Evolutionary conservation across 2,797 vertebrate genomes (phyloP), one percentile per base, ranked within the genome.

Genomic region (Enteromius viviparus): DNA sequence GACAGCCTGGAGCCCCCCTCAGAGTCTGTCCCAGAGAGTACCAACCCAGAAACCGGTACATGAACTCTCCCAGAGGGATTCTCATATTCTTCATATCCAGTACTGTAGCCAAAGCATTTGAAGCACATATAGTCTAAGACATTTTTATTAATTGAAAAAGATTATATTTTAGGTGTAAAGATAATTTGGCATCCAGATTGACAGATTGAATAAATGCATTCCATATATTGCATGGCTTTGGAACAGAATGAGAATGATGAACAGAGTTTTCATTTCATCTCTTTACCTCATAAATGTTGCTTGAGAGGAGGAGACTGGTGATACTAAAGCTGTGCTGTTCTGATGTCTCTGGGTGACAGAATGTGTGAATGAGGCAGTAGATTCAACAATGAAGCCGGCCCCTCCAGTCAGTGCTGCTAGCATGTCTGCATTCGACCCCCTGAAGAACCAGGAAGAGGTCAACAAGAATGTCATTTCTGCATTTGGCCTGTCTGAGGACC

Each of bases 401-500:
- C 95, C 95, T 87, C 98, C 99, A 60, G 98, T 99, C 89, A 99
- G 98, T 88, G 97, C 97, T 87, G 98, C 98, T 82, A 99, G 97
- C 93, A 99, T 99, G 98, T 99, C 97, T 77, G 98, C 98, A 68
- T 99, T 99, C 85, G 98, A 99, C 93, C 98, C 98, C 0, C 92
- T 99, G 81, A 99, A 99, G 94, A 99, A 98, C 94, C 98, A 99
- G 94, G 98, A 99, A 83, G 98, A 98, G 91, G 96, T 99, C 93
- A 99, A 91, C 95, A 99, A 99, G 96, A 99, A 99, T 89, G 97
- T 99, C 88, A 99, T 99, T 94, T 99, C 98, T 58, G 96, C 98
- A 0, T 99, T 99, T 87, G 98, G 98, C 84, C 92, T 99, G 91
- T 95, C 96, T 68, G 98, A 99, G 91, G 98, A 99, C 91, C 97